phyloP scores from a whole-genome alignment of 2,113 vertebrate genomes.

The Malurus melanocephalus region DNA sequence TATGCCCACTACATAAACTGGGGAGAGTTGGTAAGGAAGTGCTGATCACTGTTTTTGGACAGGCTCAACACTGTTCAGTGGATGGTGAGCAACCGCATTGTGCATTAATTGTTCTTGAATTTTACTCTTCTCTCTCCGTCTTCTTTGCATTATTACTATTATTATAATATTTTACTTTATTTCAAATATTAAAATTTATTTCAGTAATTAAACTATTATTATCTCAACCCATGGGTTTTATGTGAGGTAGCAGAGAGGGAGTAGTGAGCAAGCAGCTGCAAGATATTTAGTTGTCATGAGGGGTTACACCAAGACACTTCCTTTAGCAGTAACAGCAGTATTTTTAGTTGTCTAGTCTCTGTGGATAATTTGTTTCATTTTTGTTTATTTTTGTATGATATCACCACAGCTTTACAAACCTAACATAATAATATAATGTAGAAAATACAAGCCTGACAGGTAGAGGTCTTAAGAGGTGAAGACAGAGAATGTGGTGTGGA shows the following conservation, averaged over 20 bases:
- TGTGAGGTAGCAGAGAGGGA: neutral
- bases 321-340: neutral
- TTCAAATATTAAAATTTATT: neutral
- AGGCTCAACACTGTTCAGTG: neutral
- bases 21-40: neutral
- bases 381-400: neutral
- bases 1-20: neutral
- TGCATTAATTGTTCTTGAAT: neutral
- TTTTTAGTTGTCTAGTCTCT: neutral
- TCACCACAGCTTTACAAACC: neutral
- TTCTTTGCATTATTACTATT: neutral
- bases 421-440: neutral
- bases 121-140: neutral
- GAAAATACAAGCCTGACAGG: neutral
- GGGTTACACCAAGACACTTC: neutral
- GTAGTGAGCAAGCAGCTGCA: neutral
- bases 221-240: neutral
- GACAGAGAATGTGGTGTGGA: neutral
- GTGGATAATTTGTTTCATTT: neutral
- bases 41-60: neutral
- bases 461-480: neutral
- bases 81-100: neutral
- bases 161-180: neutral
- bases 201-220: neutral
- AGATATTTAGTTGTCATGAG: neutral